These are phyloP conservation scores for Sussaba pulchella DNA, from an alignment of 2,888 invertebrate genomes.

Conservation along the genomic window DNA sequence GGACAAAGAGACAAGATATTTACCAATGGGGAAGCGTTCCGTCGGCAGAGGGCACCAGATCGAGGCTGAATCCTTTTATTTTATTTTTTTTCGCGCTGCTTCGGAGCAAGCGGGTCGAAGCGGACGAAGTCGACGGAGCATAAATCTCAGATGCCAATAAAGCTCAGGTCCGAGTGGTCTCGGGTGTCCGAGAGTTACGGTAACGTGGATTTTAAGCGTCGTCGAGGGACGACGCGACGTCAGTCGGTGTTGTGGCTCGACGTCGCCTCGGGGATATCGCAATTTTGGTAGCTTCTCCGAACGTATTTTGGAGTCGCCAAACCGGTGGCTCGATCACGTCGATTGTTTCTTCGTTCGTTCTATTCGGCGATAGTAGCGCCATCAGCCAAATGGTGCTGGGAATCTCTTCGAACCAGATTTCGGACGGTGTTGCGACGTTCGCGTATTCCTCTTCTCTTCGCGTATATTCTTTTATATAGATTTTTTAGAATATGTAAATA, in stretches of 20 bases:
- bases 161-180: constrained; percentile 59
- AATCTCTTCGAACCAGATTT: too few species aligned
- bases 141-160: constrained; percentile 63
- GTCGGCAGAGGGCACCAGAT: constrained; percentile 14
- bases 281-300: neutral
- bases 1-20: too few species aligned
- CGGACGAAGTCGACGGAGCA: constrained; percentile 39
- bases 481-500: too few species aligned
- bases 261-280: constrained; percentile 1
- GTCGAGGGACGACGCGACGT: constrained; percentile 43
- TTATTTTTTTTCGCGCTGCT: constrained; percentile 8
- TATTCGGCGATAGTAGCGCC: too few species aligned
- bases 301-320: neutral
- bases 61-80: constrained; percentile 14
- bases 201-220: constrained; percentile 55
- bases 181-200: constrained; percentile 57
- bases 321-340: neutral
- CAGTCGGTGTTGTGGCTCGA: neutral
- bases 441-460: too few species aligned
- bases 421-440: too few species aligned
- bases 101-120: constrained; percentile 29
- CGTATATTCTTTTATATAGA: too few species aligned
- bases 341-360: neutral
- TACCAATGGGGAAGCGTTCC: constrained; percentile 6
- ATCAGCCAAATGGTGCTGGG: too few species aligned